A percentile compares a stretch with the other conserved stretches of the same genome.
These are phyloP conservation scores for Vannuccia rotundouncinata DNA, from an alignment of 2,888 invertebrate species.

Conservation along the genomic window DNA sequence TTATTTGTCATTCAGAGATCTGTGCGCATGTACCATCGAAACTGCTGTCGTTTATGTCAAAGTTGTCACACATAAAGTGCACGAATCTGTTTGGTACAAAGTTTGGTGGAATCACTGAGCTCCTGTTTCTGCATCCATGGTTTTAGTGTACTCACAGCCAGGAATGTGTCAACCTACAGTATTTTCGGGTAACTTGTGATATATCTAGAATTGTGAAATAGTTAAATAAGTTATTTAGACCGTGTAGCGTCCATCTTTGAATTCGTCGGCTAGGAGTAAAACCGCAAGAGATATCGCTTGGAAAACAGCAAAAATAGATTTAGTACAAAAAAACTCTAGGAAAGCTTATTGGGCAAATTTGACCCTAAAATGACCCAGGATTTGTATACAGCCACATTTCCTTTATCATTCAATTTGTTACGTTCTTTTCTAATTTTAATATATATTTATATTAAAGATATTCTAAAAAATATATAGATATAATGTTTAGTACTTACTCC, in stretches of 20 bases:
- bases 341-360: slow-evolving; percentile 2
- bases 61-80: background rate
- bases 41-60: slow-evolving; percentile 12
- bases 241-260: background rate
- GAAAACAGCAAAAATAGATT: slow-evolving; percentile 10
- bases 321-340: background rate
- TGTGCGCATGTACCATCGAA: background rate
- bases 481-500: no score
- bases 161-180: background rate
- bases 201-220: background rate
- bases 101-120: slow-evolving; percentile 12
- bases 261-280: background rate
- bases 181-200: background rate
- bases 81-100: background rate
- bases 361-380: background rate
- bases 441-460: no score
- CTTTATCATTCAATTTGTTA: background rate
- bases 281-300: background rate
- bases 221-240: background rate
- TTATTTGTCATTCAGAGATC: background rate
- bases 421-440: no score
- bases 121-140: slow-evolving; percentile 9
- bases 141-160: background rate
- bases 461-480: no score
- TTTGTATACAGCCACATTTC: background rate